phyloP scores from a whole-genome alignment of 2,797 vertebrate genomes.

The Syndactyla subalaris region DNA sequence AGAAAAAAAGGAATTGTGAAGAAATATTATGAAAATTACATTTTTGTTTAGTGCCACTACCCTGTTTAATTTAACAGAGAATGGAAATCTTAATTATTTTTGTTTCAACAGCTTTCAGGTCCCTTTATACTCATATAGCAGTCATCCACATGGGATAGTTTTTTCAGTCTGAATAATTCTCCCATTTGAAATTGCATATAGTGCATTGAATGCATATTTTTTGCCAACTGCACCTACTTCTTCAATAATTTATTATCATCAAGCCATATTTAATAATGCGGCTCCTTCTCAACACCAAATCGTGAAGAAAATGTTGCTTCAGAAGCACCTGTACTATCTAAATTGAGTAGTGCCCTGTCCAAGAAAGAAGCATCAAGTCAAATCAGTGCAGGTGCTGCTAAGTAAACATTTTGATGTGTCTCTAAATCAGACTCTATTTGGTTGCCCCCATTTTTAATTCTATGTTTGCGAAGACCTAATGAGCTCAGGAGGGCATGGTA shows the following conservation, averaged over 20 bases:
- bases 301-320: background rate
- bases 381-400: background rate
- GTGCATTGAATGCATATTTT: background rate
- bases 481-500: background rate
- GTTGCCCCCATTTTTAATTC: background rate
- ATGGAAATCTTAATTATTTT: background rate
- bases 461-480: background rate
- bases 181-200: background rate
- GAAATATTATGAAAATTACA: background rate
- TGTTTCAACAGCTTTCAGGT: background rate
- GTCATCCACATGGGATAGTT: background rate
- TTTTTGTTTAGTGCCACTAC: background rate
- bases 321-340: background rate
- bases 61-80: background rate
- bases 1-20: background rate
- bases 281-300: background rate
- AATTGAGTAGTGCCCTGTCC: background rate
- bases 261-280: background rate
- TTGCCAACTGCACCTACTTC: background rate
- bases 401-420: background rate
- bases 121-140: background rate
- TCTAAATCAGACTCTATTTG: background rate
- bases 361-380: background rate
- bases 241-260: background rate
- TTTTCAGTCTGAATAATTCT: background rate